Percentiles rank a stretch among this genome's conserved stretches.
These are phyloP conservation scores for Arothron firmamentum DNA, from an alignment of 2,113 vertebrate species.

Conservation along the genomic window DNA sequence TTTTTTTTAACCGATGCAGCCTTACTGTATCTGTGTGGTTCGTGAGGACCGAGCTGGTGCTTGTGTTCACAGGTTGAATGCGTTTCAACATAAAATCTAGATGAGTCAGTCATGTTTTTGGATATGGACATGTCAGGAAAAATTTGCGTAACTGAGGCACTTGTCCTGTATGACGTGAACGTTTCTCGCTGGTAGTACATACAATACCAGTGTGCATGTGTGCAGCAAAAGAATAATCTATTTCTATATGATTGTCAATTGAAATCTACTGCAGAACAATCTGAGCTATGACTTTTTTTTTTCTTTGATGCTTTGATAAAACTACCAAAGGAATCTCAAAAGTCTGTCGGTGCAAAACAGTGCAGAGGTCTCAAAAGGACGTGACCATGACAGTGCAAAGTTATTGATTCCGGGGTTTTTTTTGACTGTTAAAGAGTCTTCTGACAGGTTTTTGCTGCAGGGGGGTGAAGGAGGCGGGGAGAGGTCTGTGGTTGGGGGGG, in stretches of 20 bases:
- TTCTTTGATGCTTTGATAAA: conserved; percentile 43
- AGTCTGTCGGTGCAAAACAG: conserved; percentile 65
- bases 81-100: conserved; percentile 21
- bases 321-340: conserved; percentile 62
- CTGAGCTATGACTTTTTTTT: conserved; percentile 24
- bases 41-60: conserved; percentile 16
- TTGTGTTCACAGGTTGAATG: conserved; percentile 31
- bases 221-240: conserved; percentile 33
- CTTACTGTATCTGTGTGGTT: conserved; percentile 16
- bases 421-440: conserved; percentile 38
- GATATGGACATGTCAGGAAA: conserved; percentile 29
- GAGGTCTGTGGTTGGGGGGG: too few relatives aligned
- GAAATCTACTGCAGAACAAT: conserved; percentile 26
- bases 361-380: conserved; percentile 68
- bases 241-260: conserved; percentile 55
- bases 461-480: neutral
- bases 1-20: neutral
- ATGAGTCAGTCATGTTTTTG: conserved; percentile 22
- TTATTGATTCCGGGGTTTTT: conserved; percentile 27
- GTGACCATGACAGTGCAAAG: conserved; percentile 64
- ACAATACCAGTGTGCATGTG: conserved; percentile 25
- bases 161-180: conserved; percentile 54
- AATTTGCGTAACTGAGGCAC: conserved; percentile 66
- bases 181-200: conserved; percentile 39
- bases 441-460: conserved; percentile 34